Base-by-base conservation (phyloP, 1,140 invertebrate species). In the Trinorchestia longiramus region DNA sequence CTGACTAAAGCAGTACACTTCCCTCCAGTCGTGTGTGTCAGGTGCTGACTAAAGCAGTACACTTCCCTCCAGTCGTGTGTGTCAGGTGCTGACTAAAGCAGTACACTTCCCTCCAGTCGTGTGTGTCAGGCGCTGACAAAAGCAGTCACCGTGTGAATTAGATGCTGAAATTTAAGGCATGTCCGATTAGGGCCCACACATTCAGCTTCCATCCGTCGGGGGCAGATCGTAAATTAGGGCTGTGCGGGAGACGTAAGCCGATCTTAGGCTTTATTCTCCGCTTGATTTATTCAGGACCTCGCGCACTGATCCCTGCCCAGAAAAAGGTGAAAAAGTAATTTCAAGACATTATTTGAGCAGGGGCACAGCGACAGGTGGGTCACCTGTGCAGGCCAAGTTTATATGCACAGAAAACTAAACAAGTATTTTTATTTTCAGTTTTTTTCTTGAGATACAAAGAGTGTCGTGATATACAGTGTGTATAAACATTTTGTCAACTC, bases 241-340 rank as follows among this genome's bases (percentile, higher is more conserved):
- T 94, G n/a, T n/a, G n/a, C n/a, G n/a, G n/a, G n/a, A n/a, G n/a
- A n/a, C n/a, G n/a, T n/a, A n/a, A n/a, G n/a, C 92, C 92, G 92
- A 94, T 94, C 44, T 43, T 11, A 8, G 92, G 92, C 92, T 45
- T 94, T 94, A 94, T 94, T 94, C 92, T 43, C 43, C 92, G 44
- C 41, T 94, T 94, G 92, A 94, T 94, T 94, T 94, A 94, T 94
- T 42, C 92, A 94, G 43, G 92, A 94, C 44, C 43, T 94, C 3
- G 43, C 92, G 6, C 43, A 28, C 92, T 94, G 40, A 40, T 47
- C 40, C 92, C 92, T 19, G 8, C 17, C 8, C 45, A 44, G 43
- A 47, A 53, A 94, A 94, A 94, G 6, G 43, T 45, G 40, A 45
- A 94, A 94, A 94, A 94, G 40, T 94, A 36, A 42, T 90, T 43